phyloP scores from a whole-genome alignment of 2,113 vertebrate species.

The Labeo rohita region DNA sequence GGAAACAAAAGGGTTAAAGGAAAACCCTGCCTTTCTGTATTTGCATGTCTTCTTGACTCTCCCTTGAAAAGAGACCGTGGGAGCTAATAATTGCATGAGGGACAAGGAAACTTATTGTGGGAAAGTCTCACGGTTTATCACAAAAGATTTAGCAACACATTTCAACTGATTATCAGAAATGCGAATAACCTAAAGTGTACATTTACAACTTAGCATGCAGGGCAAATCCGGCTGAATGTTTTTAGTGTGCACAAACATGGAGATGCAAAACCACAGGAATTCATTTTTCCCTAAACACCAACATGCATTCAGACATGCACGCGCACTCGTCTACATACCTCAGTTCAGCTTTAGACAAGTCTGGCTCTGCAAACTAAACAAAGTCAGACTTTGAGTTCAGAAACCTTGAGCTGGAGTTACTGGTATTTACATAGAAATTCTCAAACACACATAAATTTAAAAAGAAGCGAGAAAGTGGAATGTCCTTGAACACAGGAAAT shows the following conservation, averaged over 20 bases:
- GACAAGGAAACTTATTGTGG: not conserved
- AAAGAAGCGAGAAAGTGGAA: not conserved
- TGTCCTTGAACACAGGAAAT: not conserved
- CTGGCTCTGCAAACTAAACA: constrained; percentile 9
- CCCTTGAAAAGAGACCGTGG: not conserved
- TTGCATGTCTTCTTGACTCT: not conserved
- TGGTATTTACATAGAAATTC: not conserved
- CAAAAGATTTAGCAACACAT: no score
- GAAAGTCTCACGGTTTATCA: not conserved
- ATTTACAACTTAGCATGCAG: not conserved
- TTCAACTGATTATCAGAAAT: not conserved
- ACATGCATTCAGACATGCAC: constrained; percentile 11
- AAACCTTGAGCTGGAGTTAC: constrained; percentile 8
- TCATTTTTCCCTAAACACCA: not conserved
- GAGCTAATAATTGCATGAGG: not conserved
- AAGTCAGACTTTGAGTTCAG: not conserved
- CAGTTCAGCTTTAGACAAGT: not conserved
- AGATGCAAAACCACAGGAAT: constrained; percentile 19
- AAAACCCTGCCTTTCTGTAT: not conserved
- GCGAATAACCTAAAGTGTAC: not conserved
- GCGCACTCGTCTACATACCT: constrained; percentile 2
- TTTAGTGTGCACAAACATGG: not conserved
- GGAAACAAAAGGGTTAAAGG: constrained; percentile 16
- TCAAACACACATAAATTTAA: not conserved
- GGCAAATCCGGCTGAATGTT: not conserved